Conservation (phyloP, 2,113 vertebrate species). For the Pavo muticus region DNA sequence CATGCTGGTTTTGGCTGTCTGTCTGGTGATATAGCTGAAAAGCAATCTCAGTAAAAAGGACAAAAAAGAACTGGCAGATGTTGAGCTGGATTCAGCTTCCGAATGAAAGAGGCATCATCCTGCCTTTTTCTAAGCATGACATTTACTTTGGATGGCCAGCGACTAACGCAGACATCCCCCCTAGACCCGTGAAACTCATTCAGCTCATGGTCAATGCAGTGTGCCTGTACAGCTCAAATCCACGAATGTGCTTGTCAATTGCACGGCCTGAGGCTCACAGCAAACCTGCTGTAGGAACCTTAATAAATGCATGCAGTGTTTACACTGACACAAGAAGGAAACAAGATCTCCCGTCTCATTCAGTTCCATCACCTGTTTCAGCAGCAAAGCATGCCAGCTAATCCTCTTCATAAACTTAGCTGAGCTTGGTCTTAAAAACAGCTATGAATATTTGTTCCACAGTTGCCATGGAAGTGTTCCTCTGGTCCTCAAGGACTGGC, state of each 20-base stretch:
- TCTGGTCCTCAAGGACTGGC: background rate
- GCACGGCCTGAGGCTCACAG: background rate
- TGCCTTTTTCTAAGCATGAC: rapidly evolving
- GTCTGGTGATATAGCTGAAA: background rate
- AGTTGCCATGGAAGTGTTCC: background rate
- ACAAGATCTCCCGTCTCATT: background rate
- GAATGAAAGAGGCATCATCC: background rate
- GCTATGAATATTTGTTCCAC: background rate
- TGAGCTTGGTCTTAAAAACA: background rate
- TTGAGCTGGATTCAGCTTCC: background rate
- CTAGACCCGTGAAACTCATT: background rate
- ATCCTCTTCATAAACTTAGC: background rate
- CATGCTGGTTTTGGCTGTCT: background rate
- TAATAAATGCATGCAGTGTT: background rate
- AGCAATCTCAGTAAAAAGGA: background rate
- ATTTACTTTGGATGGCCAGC: background rate
- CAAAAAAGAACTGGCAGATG: background rate
- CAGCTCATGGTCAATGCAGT: background rate
- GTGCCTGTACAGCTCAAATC: background rate
- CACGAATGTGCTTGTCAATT: background rate
- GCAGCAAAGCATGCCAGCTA: background rate
- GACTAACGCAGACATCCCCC: background rate
- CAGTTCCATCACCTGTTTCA: background rate
- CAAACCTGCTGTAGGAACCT: background rate
- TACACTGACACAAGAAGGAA: background rate